Conservation (phyloP, 2,113 vertebrate species). For the Scortum barcoo region DNA sequence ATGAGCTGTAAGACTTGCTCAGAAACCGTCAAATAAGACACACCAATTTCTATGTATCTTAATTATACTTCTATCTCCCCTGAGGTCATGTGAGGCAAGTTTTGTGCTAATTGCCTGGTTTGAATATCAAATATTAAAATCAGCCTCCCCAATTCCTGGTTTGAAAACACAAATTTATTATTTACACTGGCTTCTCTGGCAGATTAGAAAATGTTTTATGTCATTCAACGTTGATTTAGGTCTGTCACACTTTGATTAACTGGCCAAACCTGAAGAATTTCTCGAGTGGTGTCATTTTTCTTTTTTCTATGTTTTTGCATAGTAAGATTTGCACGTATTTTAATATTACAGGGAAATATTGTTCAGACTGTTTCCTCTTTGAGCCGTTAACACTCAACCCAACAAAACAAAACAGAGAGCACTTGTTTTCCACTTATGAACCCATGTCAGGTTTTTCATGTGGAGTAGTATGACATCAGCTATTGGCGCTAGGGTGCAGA, state of each 20-base stretch:
- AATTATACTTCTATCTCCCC: not conserved
- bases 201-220: not conserved
- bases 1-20: constrained; percentile 24
- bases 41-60: constrained; percentile 12
- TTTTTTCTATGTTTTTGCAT: not conserved
- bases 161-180: not conserved
- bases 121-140: constrained; percentile 38
- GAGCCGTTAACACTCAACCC: not conserved
- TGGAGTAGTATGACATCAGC: constrained; percentile 27
- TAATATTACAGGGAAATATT: not conserved
- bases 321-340: constrained; percentile 14
- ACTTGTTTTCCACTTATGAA: constrained; percentile 38
- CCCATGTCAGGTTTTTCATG: constrained; percentile 14
- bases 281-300: not conserved
- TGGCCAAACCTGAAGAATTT: not conserved
- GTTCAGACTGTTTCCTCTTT: not conserved
- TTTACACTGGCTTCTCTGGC: not conserved
- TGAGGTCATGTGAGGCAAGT: not conserved
- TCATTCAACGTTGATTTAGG: not conserved
- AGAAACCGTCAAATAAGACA: constrained; percentile 22
- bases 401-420: constrained; percentile 25
- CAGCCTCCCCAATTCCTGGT: not conserved
- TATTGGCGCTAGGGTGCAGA: not conserved
- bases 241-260: not conserved
- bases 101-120: constrained; percentile 26